Percentiles rank a stretch among this genome's conserved stretches.
Conservation (phyloP, 1,140 invertebrate genomes). For the Ctenoplectra terminalis region DNA sequence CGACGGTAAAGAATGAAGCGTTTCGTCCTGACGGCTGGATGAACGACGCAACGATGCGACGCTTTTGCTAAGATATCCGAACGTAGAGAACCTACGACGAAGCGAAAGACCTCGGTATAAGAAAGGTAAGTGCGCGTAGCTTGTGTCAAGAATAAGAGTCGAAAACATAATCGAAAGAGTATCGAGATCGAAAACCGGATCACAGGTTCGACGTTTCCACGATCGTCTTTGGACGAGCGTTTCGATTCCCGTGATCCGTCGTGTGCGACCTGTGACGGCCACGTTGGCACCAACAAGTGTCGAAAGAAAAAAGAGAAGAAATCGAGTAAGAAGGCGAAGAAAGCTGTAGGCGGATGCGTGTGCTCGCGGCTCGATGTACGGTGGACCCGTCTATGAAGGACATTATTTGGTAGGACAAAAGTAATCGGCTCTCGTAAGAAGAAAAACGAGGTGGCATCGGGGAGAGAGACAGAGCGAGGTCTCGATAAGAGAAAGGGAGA, state of each 20-base stretch:
- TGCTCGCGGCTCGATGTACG: no score
- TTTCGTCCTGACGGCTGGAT: not conserved
- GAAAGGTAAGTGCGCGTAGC: no score
- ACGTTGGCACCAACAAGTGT: not conserved
- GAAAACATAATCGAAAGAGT: no score
- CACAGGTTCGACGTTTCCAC: not conserved
- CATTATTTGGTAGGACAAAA: not conserved
- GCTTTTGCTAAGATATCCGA: not conserved
- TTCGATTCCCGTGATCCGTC: not conserved
- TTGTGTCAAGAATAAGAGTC: no score
- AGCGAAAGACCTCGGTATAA: not conserved
- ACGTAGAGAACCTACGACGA: not conserved
- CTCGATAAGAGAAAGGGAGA: not conserved
- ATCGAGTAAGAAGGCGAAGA: no score
- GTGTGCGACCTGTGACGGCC: not conserved
- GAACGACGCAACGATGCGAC: not conserved
- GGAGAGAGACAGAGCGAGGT: not conserved
- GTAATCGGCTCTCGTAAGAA: not conserved
- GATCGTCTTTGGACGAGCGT: no score
- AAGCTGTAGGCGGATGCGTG: no score
- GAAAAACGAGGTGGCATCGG: not conserved
- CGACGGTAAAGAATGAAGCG: constrained; percentile 74
- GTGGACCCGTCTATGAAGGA: no score
- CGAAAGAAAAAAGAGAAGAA: not conserved
- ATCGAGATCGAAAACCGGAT: no score